Evolutionary conservation across 1,140 invertebrate species (phyloP), one percentile per base, ranked within the genome.

Genomic region (Eriocheir sinensis): DNA sequence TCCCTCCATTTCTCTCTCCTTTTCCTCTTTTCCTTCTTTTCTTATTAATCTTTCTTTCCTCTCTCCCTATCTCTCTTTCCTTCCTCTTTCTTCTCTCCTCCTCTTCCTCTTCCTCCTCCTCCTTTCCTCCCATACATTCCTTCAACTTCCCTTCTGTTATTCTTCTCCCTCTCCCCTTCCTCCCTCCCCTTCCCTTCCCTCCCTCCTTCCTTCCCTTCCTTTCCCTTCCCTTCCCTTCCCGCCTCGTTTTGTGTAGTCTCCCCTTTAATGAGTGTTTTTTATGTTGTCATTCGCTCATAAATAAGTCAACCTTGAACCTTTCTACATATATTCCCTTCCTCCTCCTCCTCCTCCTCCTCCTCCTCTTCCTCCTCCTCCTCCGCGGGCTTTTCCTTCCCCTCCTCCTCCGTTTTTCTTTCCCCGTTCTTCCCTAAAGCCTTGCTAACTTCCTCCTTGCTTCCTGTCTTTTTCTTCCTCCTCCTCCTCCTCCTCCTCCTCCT

Each of bases 311-410:
- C 15, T 48, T 48, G 4, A 15, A 48, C 44, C 44, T 48, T 48
- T 48, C 15, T 15, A 48, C 44, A 48, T 48, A 48, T 48, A 48
- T 48, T 48, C 44, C 8, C 80, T 83, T 27, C 27, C 88, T 30
- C 41, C 9, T 32, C 17, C n/a, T 38, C 48, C 15, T 30, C 32
- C 44, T 36, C 8, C 32, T 0, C 32, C 27, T 36, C 53, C 72
- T 48, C 34, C 41, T 72, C 60, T 91, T 34, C 27, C 44, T 36
- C 90, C 34, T 48, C 34, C 90, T 80, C 89, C 60, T 30, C 40
- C 36, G 4, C 44, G 4, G 12, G 3, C 88, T 30, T 15, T 30
- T 17, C 30, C 40, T 30, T 17, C 9, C 90, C 72, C 40, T 36
- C 30, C n/a, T 30, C 30, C n/a, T 12, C 12, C 80, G 15, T 83